Evolutionary conservation across 2,797 vertebrate genomes (phyloP), one percentile per base, ranked within the genome.

Genomic region (Scyliorhinus canicula): DNA sequence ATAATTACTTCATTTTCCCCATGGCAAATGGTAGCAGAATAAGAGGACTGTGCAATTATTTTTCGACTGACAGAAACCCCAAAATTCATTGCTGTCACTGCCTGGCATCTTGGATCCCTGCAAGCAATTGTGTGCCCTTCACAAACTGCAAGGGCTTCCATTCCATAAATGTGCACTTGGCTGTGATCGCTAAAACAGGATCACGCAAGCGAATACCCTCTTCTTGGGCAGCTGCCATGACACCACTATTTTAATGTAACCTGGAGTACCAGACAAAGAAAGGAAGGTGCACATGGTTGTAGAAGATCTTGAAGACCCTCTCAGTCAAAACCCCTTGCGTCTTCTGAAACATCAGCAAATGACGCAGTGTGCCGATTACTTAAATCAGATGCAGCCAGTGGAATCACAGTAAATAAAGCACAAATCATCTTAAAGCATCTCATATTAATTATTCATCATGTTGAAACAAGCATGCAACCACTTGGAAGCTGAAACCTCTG

Each of bases 1-100:
- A n/a, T 88, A 57, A 88, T 88, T 88, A 88, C 52, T 88, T 88
- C 85, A 88, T 88, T 88, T 88, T 57, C 85, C 85, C 52, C 14
- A 8, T 60, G 85, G 85, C 31, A 57, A 88, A 35, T 88, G 52
- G 60, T 57, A 8, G 14, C 16, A 88, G 85, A 88, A 16, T 57
- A 88, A 88, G 55, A 57, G 85, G 52, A 57, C 6, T 88, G 85
- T n/a, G 31, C 85, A 88, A 88, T 88, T n/a, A 88, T 88, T 60
- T 88, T 88, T 88, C 52, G n/a, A 88, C 35, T 57, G 31, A 31
- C 28, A 57, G 50, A n/a, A 19, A 57, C 14, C 55, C 85, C 16
- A 31, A 60, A 88, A n/a, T 60, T 88, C 85, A 88, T 55, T 88
- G 85, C 11, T 88, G 52, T 55, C 26, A 57, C 31, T 35, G 31